Conservation (phyloP, 2,888 invertebrate genomes). For the Hydrotaea cyrtoneurina region DNA sequence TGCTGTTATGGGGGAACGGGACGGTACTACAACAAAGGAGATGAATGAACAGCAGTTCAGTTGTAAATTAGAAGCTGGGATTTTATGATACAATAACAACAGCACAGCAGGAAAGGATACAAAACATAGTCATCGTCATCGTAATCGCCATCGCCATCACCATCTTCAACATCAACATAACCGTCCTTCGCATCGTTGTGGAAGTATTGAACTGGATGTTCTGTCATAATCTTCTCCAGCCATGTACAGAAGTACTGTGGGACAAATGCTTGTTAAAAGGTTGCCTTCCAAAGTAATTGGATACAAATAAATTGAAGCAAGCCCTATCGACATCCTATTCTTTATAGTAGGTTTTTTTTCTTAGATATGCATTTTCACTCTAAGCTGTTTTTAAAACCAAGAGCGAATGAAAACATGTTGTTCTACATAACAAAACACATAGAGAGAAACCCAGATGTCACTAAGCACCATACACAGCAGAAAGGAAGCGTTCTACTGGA, state of each 20-base stretch:
- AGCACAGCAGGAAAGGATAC: conserved; percentile 37
- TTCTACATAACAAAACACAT: too few relatives aligned
- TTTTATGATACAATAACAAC: conserved; percentile 45
- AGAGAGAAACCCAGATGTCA: too few relatives aligned
- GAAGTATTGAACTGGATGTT: background rate
- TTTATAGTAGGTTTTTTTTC: too few relatives aligned
- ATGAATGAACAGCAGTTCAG: conserved; percentile 57
- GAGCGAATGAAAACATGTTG: too few relatives aligned
- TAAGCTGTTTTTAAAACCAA: too few relatives aligned
- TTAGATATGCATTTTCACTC: too few relatives aligned
- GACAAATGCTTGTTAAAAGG: background rate
- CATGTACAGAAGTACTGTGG: background rate
- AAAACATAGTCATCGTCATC: conserved; percentile 27
- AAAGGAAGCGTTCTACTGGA: too few relatives aligned
- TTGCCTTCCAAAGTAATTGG: too few relatives aligned
- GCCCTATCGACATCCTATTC: too few relatives aligned
- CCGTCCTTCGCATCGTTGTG: background rate
- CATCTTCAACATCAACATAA: conserved; percentile 27
- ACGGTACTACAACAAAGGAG: conserved; percentile 24
- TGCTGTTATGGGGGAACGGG: conserved; percentile 2
- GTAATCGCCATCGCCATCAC: conserved; percentile 24
- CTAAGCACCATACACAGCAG: too few relatives aligned
- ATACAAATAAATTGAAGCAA: too few relatives aligned
- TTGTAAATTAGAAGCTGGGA: conserved; percentile 51
- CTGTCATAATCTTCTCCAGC: conserved; percentile 39